Base-by-base conservation (phyloP, 2,797 vertebrate genomes). In the Schizothorax lantsangensis region DNA sequence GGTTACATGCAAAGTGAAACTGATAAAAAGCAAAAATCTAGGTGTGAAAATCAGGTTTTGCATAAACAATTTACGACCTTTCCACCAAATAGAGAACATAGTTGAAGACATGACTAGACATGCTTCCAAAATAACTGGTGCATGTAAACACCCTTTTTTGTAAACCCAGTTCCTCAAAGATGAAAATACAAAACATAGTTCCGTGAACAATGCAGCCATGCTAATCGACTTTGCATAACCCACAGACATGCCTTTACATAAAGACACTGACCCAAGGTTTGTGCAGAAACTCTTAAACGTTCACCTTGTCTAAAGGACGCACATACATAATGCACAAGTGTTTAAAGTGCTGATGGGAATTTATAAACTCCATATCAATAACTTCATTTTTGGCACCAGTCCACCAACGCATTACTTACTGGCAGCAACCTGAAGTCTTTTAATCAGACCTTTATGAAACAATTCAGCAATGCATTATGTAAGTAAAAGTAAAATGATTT, bases 381-480 rank as follows among this genome's bases (percentile, higher is more conserved):
- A 84, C 47, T 72, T 38, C 10, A 57, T 84, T 57, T 75, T 49
- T 83, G 77, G 59, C 74, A 73, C 75, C 40, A 59, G 30, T 21
- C 47, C 52, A 54, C 23, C 71, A 79, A 33, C n/a, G 38, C 73
- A 57, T 19, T 66, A 78, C 79, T 64, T 79, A 75, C 33, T 69
- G 43, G 9, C 33, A 77, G 49, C 5, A 66, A 54, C 15, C 49
- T 1, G 45, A 87, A 23, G 68, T 62, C 30, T 86, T 79, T 84
- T 30, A 75, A 45, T 47, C 66, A 62, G 81, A 81, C 71, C 74
- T 71, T 43, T 64, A 45, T 33, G 66, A 82, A 40, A 74, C 74
- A 82, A 57, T 77, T 81, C 26, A 88, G 86, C 72, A 78, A 68
- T 19, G 36, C 43, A 82, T 66, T 83, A 45, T n/a, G 78, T 3